These are phyloP conservation scores for Prostheceraeus crozeri DNA, from an alignment of 2,888 invertebrate species.

Conservation along the genomic window DNA sequence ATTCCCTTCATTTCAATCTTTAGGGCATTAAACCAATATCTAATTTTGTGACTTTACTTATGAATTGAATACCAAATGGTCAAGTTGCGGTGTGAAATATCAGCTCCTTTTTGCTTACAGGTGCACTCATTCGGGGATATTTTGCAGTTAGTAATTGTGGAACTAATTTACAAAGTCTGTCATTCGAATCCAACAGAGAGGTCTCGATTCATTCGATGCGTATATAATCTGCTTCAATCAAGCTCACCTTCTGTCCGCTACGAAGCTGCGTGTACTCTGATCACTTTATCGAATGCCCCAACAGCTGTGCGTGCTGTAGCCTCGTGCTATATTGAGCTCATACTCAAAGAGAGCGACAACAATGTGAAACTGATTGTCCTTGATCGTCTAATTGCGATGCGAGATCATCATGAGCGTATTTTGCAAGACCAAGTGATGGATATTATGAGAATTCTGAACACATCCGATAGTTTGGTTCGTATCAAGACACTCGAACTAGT, in stretches of 20 bases:
- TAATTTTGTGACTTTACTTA: too few species aligned
- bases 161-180: slow-evolving; percentile 86
- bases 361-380: slow-evolving; percentile 97
- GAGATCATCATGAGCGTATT: slow-evolving; percentile 59
- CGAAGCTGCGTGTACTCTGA: slow-evolving; percentile 94
- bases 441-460: slow-evolving; percentile 71
- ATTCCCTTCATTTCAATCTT: too few species aligned
- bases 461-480: slow-evolving; percentile 87
- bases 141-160: slow-evolving; percentile 92
- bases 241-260: slow-evolving; percentile 95
- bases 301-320: slow-evolving; percentile 93
- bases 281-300: slow-evolving; percentile 91
- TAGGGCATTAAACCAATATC: too few species aligned
- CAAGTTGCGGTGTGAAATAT: too few species aligned
- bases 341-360: slow-evolving; percentile 98
- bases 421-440: slow-evolving; percentile 82
- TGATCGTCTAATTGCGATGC: slow-evolving; percentile 79
- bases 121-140: slow-evolving; percentile 88
- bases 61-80: too few species aligned
- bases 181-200: slow-evolving; percentile 72
- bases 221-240: slow-evolving; percentile 86
- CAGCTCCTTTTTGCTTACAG: too few species aligned
- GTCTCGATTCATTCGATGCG: slow-evolving; percentile 92
- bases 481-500: slow-evolving; percentile 74
- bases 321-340: slow-evolving; percentile 91